Evolutionary conservation across 2,113 vertebrate genomes (phyloP).

Genomic region (Oreamnos americanus): DNA sequence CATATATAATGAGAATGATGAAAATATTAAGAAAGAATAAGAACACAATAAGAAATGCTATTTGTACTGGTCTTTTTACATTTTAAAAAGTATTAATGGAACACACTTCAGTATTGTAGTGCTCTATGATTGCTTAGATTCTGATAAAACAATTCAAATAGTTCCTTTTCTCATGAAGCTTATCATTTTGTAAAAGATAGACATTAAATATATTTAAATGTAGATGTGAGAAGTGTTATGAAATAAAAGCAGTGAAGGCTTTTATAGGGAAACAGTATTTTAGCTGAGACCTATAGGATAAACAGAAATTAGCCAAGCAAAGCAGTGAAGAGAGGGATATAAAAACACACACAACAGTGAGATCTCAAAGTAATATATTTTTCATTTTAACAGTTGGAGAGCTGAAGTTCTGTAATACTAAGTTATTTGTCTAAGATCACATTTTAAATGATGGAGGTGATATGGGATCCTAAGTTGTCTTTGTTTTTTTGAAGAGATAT

Average conservation of each 20-base stretch:
- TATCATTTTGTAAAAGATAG: background rate
- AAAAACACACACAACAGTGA: background rate
- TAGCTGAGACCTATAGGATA: background rate
- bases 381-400: background rate
- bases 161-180: background rate
- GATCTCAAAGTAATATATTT: background rate
- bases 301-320: background rate
- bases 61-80: background rate
- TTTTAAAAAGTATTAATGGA: background rate
- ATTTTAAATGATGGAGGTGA: background rate
- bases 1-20: background rate
- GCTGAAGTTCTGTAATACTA: background rate
- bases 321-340: background rate
- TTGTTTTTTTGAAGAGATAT: background rate
- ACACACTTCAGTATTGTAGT: background rate
- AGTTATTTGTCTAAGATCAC: background rate
- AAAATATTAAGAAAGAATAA: background rate
- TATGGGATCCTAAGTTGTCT: background rate
- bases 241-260: background rate
- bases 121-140: background rate
- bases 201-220: background rate
- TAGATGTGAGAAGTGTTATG: background rate
- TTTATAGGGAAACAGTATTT: background rate
- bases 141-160: background rate
- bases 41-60: background rate